Base-by-base conservation (phyloP, 1,140 invertebrate species). In the Drosophila malerkotliana region DNA sequence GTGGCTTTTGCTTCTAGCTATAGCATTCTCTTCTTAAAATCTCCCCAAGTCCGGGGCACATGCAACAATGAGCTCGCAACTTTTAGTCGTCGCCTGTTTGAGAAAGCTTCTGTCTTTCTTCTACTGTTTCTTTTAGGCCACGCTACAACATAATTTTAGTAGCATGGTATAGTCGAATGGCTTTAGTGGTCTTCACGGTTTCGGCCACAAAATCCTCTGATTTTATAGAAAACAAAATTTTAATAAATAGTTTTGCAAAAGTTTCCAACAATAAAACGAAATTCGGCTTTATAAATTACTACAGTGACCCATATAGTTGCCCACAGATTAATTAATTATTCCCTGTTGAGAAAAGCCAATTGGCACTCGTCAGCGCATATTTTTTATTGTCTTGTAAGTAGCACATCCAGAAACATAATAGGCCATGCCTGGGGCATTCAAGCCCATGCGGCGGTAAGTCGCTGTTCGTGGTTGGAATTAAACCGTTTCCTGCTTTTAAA, bases 41-140 rank as follows among this genome's bases (percentile, higher is more conserved):
- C 18, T 37, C 4, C 10, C 4, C 10, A 37, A 39, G 44, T 47
- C 41, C 59, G 80, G 62, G 72, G 83, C 79, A 88, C 79, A 88
- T 88, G 82, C 82, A 69, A 79, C 82, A 87, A 88, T 87, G 82
- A 87, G 88, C 82, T 87, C 83, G 82, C 82, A 87, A 88, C 78
- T 82, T 81, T 74, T 85, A 21, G 21, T 75, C 48, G 56, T 66
- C 72, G 82, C 68, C 78, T 78, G 59, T 76, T 87, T 87, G 82
- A 88, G 82, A 87, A 87, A 87, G 82, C 82, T 88, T 87, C 71
- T 79, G 79, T 68, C 57, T 58, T 68, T 21, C 18, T 18, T 47
- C 44, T 21, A 21, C 21, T 24, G 44, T 21, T 18, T 7, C 67
- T 41, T 41, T 59, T 75, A 48, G 73, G 44, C 39, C 26, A 54